A percentile compares a stretch with the other conserved stretches of the same genome.
Conservation (phyloP, 2,113 vertebrate species). For the Isurus oxyrinchus region DNA sequence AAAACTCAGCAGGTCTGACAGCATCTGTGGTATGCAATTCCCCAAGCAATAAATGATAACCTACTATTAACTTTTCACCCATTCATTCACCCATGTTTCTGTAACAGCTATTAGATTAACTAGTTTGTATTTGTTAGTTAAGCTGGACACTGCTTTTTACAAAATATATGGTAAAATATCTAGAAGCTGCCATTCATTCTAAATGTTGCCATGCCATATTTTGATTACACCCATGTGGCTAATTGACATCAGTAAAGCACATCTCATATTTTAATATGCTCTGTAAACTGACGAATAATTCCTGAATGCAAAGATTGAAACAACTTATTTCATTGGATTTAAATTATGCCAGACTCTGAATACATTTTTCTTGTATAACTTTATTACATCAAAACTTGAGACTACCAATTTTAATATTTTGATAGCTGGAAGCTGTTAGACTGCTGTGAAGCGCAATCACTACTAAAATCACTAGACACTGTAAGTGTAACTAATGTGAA, state of each 20-base stretch:
- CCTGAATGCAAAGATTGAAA: neutral
- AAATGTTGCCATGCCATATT: neutral
- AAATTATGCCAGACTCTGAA: neutral
- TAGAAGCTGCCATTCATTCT: neutral
- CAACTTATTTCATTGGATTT: neutral
- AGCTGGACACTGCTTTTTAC: neutral
- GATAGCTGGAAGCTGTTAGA: neutral
- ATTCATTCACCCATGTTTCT: too few relatives aligned
- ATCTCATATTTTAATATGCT: too few relatives aligned
- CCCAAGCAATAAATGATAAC: too few relatives aligned
- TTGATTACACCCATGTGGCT: neutral
- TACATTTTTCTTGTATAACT: neutral
- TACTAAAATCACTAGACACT: constrained; percentile 12
- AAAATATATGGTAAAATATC: neutral
- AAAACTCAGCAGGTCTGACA: too few relatives aligned
- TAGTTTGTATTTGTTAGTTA: neutral
- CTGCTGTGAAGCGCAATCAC: neutral
- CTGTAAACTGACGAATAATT: neutral
- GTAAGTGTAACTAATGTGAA: neutral
- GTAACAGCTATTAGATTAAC: neutral
- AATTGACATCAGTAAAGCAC: too few relatives aligned
- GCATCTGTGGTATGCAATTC: too few relatives aligned
- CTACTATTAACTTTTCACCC: too few relatives aligned
- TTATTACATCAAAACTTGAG: neutral
- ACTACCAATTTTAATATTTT: neutral